phyloP scores from a whole-genome alignment of 2,888 invertebrate species.

The Mactromeris polynyma region DNA sequence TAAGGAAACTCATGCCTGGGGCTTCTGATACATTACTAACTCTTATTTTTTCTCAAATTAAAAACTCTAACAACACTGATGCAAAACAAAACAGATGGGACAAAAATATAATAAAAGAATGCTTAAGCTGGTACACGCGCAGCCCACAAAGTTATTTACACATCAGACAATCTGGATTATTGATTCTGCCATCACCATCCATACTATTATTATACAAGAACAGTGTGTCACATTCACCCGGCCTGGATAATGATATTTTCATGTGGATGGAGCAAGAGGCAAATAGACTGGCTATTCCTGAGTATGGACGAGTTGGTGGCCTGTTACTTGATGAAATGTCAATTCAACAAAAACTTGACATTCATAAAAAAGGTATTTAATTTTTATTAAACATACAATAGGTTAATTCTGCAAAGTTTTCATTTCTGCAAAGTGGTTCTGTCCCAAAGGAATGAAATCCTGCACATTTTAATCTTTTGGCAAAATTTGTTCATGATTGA shows the following conservation, averaged over 20 bases:
- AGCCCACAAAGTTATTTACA: not conserved
- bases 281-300: conserved; percentile 16
- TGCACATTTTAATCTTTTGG: no score
- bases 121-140: conserved; percentile 10
- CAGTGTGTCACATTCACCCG: not conserved
- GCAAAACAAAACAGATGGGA: conserved; percentile 5
- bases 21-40: not conserved
- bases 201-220: not conserved
- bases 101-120: conserved; percentile 15
- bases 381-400: no score
- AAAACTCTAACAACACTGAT: not conserved
- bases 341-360: not conserved
- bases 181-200: not conserved
- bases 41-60: not conserved
- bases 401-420: no score
- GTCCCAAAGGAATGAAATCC: no score
- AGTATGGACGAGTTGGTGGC: not conserved
- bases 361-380: no score
- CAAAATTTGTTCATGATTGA: no score
- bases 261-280: conserved; percentile 6
- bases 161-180: not conserved
- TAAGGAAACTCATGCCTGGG: not conserved
- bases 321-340: not conserved
- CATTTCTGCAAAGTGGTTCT: no score
- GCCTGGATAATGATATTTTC: conserved; percentile 2